Conservation (phyloP, 1,140 invertebrate genomes). For the Apocrypta bakeri region DNA sequence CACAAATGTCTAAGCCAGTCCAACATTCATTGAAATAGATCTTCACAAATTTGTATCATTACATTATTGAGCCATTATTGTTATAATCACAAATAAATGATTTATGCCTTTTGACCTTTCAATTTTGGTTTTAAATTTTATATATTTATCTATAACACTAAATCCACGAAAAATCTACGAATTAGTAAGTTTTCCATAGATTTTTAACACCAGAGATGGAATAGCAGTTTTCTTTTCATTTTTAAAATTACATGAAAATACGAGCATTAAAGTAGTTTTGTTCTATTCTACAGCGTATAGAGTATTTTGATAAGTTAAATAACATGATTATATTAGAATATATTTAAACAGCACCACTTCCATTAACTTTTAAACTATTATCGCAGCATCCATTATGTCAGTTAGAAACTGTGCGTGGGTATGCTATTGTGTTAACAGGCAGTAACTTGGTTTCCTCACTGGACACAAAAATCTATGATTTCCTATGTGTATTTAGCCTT, state of each 20-base stretch:
- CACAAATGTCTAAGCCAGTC: slow-evolving; percentile 13
- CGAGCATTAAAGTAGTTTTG: slow-evolving; percentile 29
- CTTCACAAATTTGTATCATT: slow-evolving; percentile 21
- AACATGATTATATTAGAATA: slow-evolving; percentile 41
- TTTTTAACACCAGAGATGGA: slow-evolving; percentile 11
- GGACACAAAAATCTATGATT: slow-evolving; percentile 62
- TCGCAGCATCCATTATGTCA: slow-evolving; percentile 60
- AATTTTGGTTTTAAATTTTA: slow-evolving; percentile 14
- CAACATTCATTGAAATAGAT: slow-evolving; percentile 21
- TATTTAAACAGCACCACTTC: slow-evolving; percentile 50
- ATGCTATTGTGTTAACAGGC: slow-evolving; percentile 63
- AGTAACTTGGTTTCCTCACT: slow-evolving; percentile 63
- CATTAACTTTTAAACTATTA: slow-evolving; percentile 64
- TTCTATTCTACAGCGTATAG: slow-evolving; percentile 35
- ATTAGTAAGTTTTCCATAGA: slow-evolving; percentile 12
- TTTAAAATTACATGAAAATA: slow-evolving; percentile 34
- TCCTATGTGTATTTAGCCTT: slow-evolving; percentile 54
- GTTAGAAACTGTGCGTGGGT: slow-evolving; percentile 59
- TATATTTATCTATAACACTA: slow-evolving; percentile 15
- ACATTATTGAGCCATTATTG: background rate
- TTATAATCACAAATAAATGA: background rate
- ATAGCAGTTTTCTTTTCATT: slow-evolving; percentile 14
- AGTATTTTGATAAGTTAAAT: slow-evolving; percentile 50
- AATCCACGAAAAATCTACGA: slow-evolving; percentile 6
- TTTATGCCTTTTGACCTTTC: slow-evolving; percentile 22